phyloP scores from a whole-genome alignment of 1,140 invertebrate species.

The Ceratosolen solmsi region DNA sequence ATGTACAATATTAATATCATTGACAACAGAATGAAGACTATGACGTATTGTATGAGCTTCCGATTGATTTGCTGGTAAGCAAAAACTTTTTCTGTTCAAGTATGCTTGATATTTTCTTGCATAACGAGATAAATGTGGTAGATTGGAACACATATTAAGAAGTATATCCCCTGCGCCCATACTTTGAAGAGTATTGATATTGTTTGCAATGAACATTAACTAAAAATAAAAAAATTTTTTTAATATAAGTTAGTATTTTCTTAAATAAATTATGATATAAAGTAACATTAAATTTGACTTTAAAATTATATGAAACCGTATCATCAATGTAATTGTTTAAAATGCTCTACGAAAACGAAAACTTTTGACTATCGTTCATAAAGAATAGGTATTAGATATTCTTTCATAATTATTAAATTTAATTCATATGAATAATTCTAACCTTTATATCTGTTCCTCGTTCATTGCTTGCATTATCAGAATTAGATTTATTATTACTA shows the following conservation, averaged over 20 bases:
- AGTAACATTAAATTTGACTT: no score
- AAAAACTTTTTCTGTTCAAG: constrained; percentile 78
- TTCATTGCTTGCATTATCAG: constrained; percentile 58
- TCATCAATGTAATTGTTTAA: no score
- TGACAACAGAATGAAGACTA: constrained; percentile 84
- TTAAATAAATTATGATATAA: no score
- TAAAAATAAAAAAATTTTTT: constrained; percentile 59
- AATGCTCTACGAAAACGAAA: no score
- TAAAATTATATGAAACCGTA: no score
- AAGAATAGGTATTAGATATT: not conserved
- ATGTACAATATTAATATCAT: constrained; percentile 88
- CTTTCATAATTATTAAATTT: not conserved
- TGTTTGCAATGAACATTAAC: constrained; percentile 73
- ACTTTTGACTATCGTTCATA: no score
- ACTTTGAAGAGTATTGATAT: constrained; percentile 77
- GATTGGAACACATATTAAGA: constrained; percentile 83
- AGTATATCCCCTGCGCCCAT: constrained; percentile 85
- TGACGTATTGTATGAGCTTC: constrained; percentile 83
- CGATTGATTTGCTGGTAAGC: constrained; percentile 80
- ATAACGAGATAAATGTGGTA: constrained; percentile 85
- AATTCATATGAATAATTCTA: constrained; percentile 33
- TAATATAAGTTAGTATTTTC: no score
- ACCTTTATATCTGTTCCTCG: constrained; percentile 66
- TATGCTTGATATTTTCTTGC: constrained; percentile 82
- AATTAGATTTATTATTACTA: constrained; percentile 57